Conservation (phyloP, 1,140 invertebrate species). For the Drusus annulatus region DNA sequence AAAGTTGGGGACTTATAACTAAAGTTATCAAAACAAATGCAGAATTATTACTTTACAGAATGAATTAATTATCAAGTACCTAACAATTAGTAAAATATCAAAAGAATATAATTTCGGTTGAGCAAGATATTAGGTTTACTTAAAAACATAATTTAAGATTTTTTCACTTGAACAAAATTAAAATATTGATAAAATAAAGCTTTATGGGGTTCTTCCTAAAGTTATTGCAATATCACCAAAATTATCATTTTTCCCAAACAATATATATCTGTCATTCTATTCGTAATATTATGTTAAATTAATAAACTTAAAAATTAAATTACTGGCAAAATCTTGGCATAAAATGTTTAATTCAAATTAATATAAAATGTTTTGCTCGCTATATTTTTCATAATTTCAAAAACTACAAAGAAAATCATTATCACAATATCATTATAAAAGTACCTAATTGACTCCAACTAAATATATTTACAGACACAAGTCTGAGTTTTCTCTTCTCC, state of each 20-base stretch:
- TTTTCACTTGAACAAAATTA: not conserved
- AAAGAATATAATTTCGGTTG: not conserved
- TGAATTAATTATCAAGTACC: not conserved
- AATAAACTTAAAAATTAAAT: constrained; percentile 1
- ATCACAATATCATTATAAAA: constrained; percentile 54
- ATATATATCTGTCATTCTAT: not conserved
- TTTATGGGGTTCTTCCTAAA: not conserved
- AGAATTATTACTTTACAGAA: not conserved
- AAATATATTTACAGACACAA: constrained; percentile 45
- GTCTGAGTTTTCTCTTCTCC: constrained; percentile 13
- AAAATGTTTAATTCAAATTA: not conserved
- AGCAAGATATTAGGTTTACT: not conserved
- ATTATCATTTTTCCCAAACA: not conserved
- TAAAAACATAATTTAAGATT: not conserved
- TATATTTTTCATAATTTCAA: constrained; percentile 37
- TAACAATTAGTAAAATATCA: not conserved
- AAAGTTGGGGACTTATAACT: not conserved
- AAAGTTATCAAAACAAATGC: not conserved
- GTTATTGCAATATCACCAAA: not conserved
- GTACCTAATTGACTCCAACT: constrained; percentile 57
- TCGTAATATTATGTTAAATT: not conserved
- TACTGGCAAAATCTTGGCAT: constrained; percentile 35
- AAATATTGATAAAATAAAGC: not conserved
- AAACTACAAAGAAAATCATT: constrained; percentile 49
- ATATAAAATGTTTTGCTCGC: not conserved